phyloP scores from a whole-genome alignment of 64 coral and sea anemone species.

The Stichodactyla mertensii region DNA sequence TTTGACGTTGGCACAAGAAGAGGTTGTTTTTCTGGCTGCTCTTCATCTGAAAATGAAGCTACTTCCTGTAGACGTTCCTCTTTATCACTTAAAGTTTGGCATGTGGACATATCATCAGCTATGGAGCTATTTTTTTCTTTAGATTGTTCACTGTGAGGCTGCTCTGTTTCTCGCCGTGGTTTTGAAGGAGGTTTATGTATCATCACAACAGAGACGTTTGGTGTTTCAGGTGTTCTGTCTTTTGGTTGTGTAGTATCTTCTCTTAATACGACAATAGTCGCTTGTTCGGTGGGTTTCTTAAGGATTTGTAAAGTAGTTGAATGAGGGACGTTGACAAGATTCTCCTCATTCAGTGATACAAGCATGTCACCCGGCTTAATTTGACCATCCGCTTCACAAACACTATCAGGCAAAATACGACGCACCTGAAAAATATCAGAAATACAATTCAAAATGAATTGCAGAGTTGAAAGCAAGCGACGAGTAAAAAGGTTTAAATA shows the following conservation, averaged over 20 bases:
- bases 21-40: not conserved
- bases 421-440: conserved; percentile 45
- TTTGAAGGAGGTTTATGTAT: not conserved
- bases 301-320: conserved; percentile 77
- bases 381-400: conserved; percentile 63
- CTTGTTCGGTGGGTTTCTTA: conserved; percentile 69
- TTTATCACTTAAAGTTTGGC: not conserved
- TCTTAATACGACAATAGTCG: conserved; percentile 62
- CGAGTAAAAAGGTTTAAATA: not conserved
- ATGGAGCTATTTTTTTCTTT: not conserved
- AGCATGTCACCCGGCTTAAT: conserved; percentile 54
- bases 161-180: not conserved
- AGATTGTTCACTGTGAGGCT: not conserved
- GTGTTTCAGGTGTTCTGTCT: not conserved
- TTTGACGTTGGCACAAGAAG: not conserved
- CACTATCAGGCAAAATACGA: conserved; percentile 64
- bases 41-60: not conserved
- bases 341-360: conserved; percentile 62
- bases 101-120: not conserved
- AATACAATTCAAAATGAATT: not conserved
- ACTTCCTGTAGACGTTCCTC: not conserved
- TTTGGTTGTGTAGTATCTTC: not conserved
- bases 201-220: not conserved
- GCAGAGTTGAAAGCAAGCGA: not conserved
- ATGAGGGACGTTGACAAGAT: conserved; percentile 58